phyloP scores from a whole-genome alignment of 1,140 invertebrate genomes.

The Oncopodura yosiiana region DNA sequence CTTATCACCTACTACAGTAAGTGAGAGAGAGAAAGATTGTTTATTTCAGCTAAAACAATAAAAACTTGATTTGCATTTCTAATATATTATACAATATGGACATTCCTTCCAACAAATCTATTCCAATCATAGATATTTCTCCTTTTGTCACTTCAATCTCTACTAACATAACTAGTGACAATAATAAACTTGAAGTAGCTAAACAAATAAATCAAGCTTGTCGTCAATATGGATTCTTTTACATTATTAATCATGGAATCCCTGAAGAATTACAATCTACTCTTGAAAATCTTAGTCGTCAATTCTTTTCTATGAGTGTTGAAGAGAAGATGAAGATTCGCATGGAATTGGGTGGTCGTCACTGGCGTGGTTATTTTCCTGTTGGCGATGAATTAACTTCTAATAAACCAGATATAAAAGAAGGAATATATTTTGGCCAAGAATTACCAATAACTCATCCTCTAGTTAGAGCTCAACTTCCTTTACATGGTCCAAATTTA shows the following conservation, averaged over 20 bases:
- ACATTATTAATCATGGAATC: constrained; percentile 21
- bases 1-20: too few species aligned
- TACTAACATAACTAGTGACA: background rate
- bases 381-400: constrained; percentile 24
- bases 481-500: constrained; percentile 24
- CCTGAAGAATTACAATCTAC: background rate
- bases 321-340: constrained; percentile 14
- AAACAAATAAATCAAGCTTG: constrained; percentile 14
- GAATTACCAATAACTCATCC: constrained; percentile 18
- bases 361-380: constrained; percentile 26
- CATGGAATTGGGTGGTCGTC: constrained; percentile 13
- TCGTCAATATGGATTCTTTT: constrained; percentile 23
- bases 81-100: too few species aligned
- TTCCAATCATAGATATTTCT: constrained; percentile 12
- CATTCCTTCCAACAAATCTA: background rate
- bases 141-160: background rate
- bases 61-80: too few species aligned
- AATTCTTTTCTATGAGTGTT: constrained; percentile 14
- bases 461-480: constrained; percentile 6
- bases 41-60: too few species aligned
- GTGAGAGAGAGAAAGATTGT: too few species aligned
- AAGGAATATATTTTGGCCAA: constrained; percentile 27
- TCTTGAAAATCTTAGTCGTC: constrained; percentile 8
- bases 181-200: constrained; percentile 6
- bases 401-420: constrained; percentile 21